Percentiles rank a stretch among this genome's conserved stretches.
These are phyloP conservation scores for pig (Sus scrofa) DNA, from an alignment of 2,113 vertebrate species.

Conservation along the genomic window T2T-Sscrofa CM000822.6:67944501-67945000, in stretches of 20 bases:
- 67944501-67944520: conserved; percentile 58
- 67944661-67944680: conserved; percentile 54
- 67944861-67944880: neutral
- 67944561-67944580: conserved; percentile 37
- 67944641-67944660: conserved; percentile 53
- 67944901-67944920: neutral
- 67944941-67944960: neutral
- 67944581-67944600: neutral
- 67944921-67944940: neutral
- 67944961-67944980: neutral
- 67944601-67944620: conserved; percentile 50
- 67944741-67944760: conserved; percentile 37
- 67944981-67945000: neutral
- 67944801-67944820: conserved; percentile 22
- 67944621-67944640: conserved; percentile 55
- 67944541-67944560: conserved; percentile 63
- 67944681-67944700: conserved; percentile 49
- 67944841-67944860: neutral
- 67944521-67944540: conserved; percentile 68
- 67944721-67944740: conserved; percentile 21
- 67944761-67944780: neutral
- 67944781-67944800: conserved; percentile 27
- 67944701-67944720: conserved; percentile 52
- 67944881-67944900: conserved; percentile 3
- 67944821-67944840: conserved; percentile 56